Evolutionary conservation across 2,888 invertebrate species (phyloP), one percentile per base, ranked within the genome.

Genomic region (Brachypalpus laphriformis): DNA sequence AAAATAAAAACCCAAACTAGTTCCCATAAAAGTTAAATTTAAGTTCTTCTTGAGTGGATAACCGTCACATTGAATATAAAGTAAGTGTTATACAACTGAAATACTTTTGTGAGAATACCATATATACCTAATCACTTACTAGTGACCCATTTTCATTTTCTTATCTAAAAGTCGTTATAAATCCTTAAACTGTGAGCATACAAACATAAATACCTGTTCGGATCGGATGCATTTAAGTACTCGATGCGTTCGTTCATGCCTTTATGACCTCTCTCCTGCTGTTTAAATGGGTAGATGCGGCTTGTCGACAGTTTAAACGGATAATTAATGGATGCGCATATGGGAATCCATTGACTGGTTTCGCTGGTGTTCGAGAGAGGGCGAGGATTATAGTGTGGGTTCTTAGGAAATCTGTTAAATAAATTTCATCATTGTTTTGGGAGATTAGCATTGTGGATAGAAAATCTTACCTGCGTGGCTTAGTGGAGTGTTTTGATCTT

Each of bases 201-300:
- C n/a, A 47, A 18, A 25, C 61, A 63, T 54, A 83, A 76, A 61
- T 61, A 82, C 77, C 77, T 72, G 49, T 70, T 78, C 54, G 25
- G 25, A n/a, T n/a, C n/a, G 45, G 71, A 20, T 68, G 49, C 51
- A 51, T 65, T 61, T 49, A 11, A 47, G n/a, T 2, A 14, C 20
- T 47, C 9, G 16, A 34, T 11, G 47, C 20, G 25, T 11, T 63
- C 25, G 18, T 56, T 51, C 34, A 20, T 82, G 65, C 70, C 68
- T 68, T 68, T 59, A 42, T 49, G 40, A 22, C 31, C 59, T 45
- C 45, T 45, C 31, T 28, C 28, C 34, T 59, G 31, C 65, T 63
- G 47, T 57, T 78, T 71, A 56, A 40, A 40, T 40, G 11, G 40
- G 40, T 40, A 22, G 65, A 18, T 61, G 72, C 54, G 56, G 57